Conservation (phyloP, 2,113 vertebrate genomes). For the Phoenicopterus ruber region DNA sequence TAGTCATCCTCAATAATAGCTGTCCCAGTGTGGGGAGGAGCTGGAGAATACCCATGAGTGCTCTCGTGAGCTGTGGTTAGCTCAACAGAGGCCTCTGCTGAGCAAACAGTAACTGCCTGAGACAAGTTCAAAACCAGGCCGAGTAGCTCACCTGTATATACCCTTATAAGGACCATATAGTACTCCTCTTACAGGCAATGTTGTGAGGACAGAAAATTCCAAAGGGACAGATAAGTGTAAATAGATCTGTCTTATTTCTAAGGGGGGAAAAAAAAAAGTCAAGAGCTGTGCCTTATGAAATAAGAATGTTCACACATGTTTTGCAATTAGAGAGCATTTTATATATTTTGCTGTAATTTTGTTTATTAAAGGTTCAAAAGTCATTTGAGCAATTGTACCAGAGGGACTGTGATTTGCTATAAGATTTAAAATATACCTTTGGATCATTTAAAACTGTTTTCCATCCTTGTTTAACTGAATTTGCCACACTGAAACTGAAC, state of each 20-base stretch:
- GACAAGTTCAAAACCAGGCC: neutral
- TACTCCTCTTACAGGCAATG: neutral
- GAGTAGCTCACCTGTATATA: neutral
- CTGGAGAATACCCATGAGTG: neutral
- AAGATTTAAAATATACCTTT: neutral
- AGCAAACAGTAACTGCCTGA: neutral
- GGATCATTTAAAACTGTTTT: neutral
- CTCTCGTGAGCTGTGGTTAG: neutral
- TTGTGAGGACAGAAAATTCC: neutral
- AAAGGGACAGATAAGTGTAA: neutral
- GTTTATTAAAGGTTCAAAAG: neutral
- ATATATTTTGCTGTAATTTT: neutral
- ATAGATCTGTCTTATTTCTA: neutral
- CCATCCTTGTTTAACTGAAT: neutral
- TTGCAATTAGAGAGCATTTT: neutral
- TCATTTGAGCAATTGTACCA: neutral
- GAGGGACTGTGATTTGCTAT: neutral
- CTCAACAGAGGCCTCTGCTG: constrained; percentile 17
- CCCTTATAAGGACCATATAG: neutral
- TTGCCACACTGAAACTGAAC: neutral
- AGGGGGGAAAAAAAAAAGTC: neutral
- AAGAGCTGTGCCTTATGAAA: neutral
- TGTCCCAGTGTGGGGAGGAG: neutral
- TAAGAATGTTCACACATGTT: neutral
- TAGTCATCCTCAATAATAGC: neutral